These are phyloP conservation scores for Epinotia ramella DNA, from an alignment of 2,888 invertebrate genomes.

Conservation along the genomic window DNA sequence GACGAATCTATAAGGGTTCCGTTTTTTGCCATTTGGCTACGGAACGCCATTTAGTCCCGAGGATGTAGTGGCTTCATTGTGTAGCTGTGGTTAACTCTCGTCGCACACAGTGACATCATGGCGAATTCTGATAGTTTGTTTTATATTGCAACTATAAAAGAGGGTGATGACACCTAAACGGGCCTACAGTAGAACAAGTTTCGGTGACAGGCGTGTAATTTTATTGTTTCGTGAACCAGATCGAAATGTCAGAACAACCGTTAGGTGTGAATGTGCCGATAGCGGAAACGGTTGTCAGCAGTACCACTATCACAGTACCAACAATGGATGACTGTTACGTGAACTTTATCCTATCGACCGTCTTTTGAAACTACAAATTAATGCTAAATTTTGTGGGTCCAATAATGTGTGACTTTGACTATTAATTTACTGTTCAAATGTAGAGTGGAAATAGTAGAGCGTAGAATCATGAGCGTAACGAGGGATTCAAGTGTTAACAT, in stretches of 20 bases:
- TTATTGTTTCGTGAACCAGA: constrained; percentile 81
- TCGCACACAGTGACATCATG: constrained; percentile 20
- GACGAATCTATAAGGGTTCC: too few relatives aligned
- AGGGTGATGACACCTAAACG: constrained; percentile 64
- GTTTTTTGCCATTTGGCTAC: too few relatives aligned
- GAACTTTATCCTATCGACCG: constrained; percentile 32
- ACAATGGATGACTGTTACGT: constrained; percentile 33
- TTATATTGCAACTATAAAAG: constrained; percentile 40
- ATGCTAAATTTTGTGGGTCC: neutral
- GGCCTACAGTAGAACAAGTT: constrained; percentile 65
- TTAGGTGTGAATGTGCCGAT: constrained; percentile 75
- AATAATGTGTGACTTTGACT: too few relatives aligned
- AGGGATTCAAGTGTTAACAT: too few relatives aligned
- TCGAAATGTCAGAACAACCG: constrained; percentile 75
- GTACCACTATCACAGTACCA: constrained; percentile 52
- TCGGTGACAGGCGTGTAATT: constrained; percentile 67
- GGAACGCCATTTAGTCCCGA: neutral
- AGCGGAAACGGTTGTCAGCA: constrained; percentile 69
- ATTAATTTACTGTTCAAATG: too few relatives aligned
- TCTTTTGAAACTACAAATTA: neutral
- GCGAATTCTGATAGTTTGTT: constrained; percentile 29
- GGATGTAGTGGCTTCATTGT: neutral
- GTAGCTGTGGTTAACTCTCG: neutral
- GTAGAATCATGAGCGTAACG: too few relatives aligned
- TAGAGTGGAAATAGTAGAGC: too few relatives aligned